Conservation (phyloP, 2,113 vertebrate species). For the Nansenia antarctica region DNA sequence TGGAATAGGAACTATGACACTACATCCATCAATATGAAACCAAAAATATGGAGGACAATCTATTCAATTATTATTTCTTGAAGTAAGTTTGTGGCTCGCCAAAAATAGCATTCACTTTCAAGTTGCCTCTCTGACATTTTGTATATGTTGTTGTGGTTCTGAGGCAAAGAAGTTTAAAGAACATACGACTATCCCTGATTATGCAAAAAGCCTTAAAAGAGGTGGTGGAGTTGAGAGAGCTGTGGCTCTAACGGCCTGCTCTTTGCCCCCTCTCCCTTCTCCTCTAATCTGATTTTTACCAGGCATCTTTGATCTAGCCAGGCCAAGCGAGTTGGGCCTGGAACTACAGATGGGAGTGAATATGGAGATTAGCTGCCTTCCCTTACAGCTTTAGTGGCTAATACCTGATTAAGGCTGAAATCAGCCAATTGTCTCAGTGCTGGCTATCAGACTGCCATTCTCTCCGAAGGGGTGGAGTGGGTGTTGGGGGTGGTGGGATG, state of each 20-base stretch:
- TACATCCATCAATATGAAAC: too few relatives aligned
- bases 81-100: too few relatives aligned
- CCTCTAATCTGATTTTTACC: conserved; percentile 92
- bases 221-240: conserved; percentile 55
- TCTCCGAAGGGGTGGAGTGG: conserved; percentile 67
- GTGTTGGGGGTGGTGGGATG: conserved; percentile 77
- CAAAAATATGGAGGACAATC: too few relatives aligned
- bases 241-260: conserved; percentile 74
- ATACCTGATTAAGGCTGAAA: conserved; percentile 96
- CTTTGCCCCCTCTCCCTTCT: conserved; percentile 63
- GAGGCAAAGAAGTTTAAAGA: not conserved
- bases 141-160: not conserved
- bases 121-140: not conserved
- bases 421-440: conserved; percentile 90
- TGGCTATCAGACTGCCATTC: conserved; percentile 87
- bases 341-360: conserved; percentile 95
- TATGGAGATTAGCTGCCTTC: conserved; percentile 94
- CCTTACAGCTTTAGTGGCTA: conserved; percentile 90
- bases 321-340: conserved; percentile 83
- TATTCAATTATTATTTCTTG: too few relatives aligned
- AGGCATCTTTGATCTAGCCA: conserved; percentile 90
- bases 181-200: conserved; percentile 57
- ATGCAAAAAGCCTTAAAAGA: conserved; percentile 60
- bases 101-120: too few relatives aligned
- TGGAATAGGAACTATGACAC: too few relatives aligned